phyloP scores from a whole-genome alignment of 2,113 vertebrate species.

The Acrocephalus arundinaceus region DNA sequence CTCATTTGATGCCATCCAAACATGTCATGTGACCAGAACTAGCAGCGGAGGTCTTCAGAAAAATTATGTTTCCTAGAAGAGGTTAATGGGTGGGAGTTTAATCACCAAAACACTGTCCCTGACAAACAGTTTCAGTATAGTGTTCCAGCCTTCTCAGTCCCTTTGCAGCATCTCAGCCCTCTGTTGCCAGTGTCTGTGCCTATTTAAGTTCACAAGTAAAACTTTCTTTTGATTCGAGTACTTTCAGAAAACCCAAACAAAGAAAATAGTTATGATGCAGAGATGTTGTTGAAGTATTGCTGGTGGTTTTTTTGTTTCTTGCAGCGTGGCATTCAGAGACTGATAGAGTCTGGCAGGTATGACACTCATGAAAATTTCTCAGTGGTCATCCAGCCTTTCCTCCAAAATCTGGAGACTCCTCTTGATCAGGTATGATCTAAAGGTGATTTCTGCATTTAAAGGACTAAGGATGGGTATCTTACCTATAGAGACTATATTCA shows the following conservation, averaged over 20 bases:
- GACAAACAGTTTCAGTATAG: neutral
- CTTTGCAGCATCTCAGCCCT: neutral
- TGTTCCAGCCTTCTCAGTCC: neutral
- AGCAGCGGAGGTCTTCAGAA: neutral
- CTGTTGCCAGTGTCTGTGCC: neutral
- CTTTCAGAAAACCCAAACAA: neutral
- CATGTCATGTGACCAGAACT: neutral
- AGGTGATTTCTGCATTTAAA: neutral
- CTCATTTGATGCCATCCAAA: neutral
- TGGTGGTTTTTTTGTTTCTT: neutral
- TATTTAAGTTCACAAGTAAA: neutral
- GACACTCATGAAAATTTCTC: slow-evolving; percentile 85
- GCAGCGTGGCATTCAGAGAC: slow-evolving; percentile 72
- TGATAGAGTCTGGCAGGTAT: slow-evolving; percentile 84
- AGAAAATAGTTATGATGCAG: neutral
- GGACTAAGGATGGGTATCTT: neutral
- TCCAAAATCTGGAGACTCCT: slow-evolving; percentile 69
- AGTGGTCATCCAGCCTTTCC: slow-evolving; percentile 85
- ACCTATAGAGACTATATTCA: neutral
- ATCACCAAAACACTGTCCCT: neutral
- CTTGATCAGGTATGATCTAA: slow-evolving; percentile 68
- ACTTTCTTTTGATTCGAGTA: neutral
- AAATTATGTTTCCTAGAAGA: neutral
- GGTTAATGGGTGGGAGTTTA: neutral
- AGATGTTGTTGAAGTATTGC: neutral